phyloP scores from a whole-genome alignment of 2,797 vertebrate genomes.

The Nyctalus aviator region DNA sequence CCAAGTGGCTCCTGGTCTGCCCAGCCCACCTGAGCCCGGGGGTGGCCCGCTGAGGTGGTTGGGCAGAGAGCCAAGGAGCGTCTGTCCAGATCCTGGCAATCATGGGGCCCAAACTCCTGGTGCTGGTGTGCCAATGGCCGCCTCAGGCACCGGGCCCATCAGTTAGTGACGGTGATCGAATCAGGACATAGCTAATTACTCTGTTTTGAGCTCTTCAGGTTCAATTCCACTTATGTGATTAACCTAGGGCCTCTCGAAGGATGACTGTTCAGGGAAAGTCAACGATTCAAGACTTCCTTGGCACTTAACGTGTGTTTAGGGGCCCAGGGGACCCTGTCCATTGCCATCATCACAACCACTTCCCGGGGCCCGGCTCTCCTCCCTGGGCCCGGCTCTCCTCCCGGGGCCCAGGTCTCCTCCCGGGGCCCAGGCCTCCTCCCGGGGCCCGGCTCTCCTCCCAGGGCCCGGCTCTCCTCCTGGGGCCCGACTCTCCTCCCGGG shows the following conservation, averaged over 20 bases:
- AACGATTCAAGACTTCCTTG: background rate
- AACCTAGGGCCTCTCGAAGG: background rate
- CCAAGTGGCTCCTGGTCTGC: background rate
- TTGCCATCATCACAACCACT: background rate
- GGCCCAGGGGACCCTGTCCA: background rate
- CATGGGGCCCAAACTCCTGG: background rate
- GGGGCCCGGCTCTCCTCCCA: no score
- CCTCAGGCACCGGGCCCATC: background rate
- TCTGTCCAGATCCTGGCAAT: background rate
- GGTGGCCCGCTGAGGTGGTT: background rate
- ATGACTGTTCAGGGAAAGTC: background rate
- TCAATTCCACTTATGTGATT: slow-evolving; percentile 29
- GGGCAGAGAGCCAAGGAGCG: background rate
- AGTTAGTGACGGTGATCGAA: slow-evolving; percentile 44
- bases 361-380: fast-evolving
- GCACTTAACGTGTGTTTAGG: background rate
- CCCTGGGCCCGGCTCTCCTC: no score
- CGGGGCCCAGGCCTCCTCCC: no score
- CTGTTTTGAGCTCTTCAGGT: background rate
- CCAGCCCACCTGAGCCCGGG: background rate
- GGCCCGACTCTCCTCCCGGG: no score
- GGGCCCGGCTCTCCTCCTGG: no score
- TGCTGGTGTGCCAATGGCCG: background rate
- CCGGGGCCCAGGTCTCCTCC: no score
- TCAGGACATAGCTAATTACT: slow-evolving; percentile 59